Percentiles rank a stretch among this genome's conserved stretches.
Evolutionary conservation across 1,140 invertebrate genomes (phyloP).

Genomic region (Caenorhabditis elegans): WBcel235 BX284602.5:6022501-6023000

Average conservation of each 20-base stretch:
- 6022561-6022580: not conserved
- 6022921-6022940: not conserved
- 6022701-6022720: not conserved
- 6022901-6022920: not conserved
- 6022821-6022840: constrained; percentile 25
- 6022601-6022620: not conserved
- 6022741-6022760: not conserved
- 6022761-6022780: not conserved
- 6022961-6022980: not conserved
- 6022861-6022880: constrained; percentile 36
- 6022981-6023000: not conserved
- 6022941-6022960: not conserved
- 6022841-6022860: not conserved
- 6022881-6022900: constrained; percentile 3
- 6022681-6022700: not conserved
- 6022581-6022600: not conserved
- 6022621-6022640: not conserved
- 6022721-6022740: not conserved
- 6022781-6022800: not conserved
- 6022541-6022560: not conserved
- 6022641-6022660: not conserved
- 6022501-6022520: not conserved
- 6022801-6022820: not conserved
- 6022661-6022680: not conserved
- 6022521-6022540: not conserved